phyloP scores from a whole-genome alignment of 2,113 vertebrate species.

The Actenoides hombroni region DNA sequence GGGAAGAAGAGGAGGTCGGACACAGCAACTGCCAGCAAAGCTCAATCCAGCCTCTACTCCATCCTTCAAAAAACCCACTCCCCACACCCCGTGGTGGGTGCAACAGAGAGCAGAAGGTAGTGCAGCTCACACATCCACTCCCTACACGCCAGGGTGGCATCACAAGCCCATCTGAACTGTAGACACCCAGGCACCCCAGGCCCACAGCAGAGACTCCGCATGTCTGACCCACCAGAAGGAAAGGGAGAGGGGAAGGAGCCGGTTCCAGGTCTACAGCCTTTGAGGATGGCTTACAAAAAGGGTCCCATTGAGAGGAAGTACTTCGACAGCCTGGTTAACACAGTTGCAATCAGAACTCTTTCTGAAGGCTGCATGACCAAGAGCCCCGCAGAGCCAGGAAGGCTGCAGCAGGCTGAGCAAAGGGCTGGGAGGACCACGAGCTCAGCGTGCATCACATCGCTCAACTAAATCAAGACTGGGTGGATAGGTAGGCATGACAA shows the following conservation, averaged over 20 bases:
- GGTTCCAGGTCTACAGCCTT: background rate
- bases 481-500: conserved; percentile 37
- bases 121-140: background rate
- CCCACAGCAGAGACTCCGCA: rapidly evolving
- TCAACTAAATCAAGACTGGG: background rate
- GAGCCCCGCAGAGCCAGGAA: background rate
- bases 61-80: background rate
- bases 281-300: background rate
- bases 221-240: background rate
- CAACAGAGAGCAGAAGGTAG: background rate
- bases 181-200: rapidly evolving
- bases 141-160: background rate
- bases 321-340: background rate
- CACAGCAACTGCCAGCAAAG: background rate
- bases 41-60: background rate
- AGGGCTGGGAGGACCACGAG: background rate
- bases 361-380: background rate
- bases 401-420: background rate
- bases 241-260: background rate
- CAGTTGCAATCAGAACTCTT: rapidly evolving
- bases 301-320: background rate
- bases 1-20: background rate
- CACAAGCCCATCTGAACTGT: background rate
- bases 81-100: rapidly evolving
- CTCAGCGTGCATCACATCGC: background rate